Percentiles rank a stretch among this genome's conserved stretches.
phyloP scores from a whole-genome alignment of 2,888 invertebrate species.

The Drosophila lutescens region DNA sequence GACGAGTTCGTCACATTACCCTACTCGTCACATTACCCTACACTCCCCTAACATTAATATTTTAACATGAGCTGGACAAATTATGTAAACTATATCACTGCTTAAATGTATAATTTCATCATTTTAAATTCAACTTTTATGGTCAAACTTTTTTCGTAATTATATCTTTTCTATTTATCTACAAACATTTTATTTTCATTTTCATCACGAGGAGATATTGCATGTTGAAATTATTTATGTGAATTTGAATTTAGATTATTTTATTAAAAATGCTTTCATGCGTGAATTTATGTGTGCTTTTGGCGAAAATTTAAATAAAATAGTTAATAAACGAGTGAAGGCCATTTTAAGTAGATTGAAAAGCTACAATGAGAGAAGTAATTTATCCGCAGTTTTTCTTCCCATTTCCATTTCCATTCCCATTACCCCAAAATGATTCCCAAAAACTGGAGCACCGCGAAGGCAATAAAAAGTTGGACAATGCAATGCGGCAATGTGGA shows the following conservation, averaged over 20 bases:
- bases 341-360: conserved; percentile 9
- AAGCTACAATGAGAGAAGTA: conserved; percentile 3
- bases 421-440: too few relatives aligned
- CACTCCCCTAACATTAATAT: too few relatives aligned
- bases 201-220: background rate
- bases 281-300: background rate
- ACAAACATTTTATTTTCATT: background rate
- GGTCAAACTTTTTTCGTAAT: too few relatives aligned
- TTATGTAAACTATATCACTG: too few relatives aligned
- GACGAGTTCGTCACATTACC: too few relatives aligned
- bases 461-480: conserved; percentile 39
- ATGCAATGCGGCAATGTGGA: conserved; percentile 33
- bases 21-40: too few relatives aligned
- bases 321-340: conserved; percentile 2
- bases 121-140: too few relatives aligned
- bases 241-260: background rate
- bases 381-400: conserved; percentile 16
- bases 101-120: too few relatives aligned
- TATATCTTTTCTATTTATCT: too few relatives aligned
- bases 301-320: background rate
- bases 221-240: background rate
- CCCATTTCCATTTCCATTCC: background rate
- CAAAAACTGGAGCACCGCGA: conserved; percentile 26
- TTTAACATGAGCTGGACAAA: too few relatives aligned
- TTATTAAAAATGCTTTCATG: background rate